Conservation (phyloP, 2,797 vertebrate species). For the Gastrophryne carolinensis region DNA sequence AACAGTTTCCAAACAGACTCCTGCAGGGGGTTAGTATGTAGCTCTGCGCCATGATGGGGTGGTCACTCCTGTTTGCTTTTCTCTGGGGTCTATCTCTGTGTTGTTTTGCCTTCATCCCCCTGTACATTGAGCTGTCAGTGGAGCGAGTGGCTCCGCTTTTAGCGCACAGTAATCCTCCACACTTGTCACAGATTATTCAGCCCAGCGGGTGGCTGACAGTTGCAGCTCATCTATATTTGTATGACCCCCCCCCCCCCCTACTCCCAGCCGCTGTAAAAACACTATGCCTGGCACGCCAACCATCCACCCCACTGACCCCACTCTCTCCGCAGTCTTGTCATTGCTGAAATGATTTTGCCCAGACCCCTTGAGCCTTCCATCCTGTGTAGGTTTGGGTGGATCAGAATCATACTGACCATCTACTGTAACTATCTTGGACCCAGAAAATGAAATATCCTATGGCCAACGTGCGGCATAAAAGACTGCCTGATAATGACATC, state of each 20-base stretch:
- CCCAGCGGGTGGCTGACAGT: not conserved
- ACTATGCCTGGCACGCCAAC: conserved; percentile 7
- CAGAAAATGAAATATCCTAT: too few species aligned
- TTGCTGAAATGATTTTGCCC: not conserved
- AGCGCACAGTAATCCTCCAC: not conserved
- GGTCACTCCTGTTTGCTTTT: too few species aligned
- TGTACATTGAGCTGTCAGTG: not conserved
- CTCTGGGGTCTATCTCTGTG: too few species aligned
- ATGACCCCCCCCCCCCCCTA: not conserved
- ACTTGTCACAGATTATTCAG: conserved; percentile 1
- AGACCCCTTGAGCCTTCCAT: not conserved
- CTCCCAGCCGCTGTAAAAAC: not conserved
- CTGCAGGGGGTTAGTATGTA: too few species aligned
- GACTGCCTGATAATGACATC: too few species aligned
- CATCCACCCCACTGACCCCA: not conserved
- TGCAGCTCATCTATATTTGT: conserved; percentile 22
- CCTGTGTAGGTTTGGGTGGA: too few species aligned
- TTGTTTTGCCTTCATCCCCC: too few species aligned
- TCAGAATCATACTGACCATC: too few species aligned
- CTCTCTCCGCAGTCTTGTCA: not conserved
- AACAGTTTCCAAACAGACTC: too few species aligned
- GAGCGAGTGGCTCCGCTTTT: not conserved
- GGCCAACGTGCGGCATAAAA: too few species aligned
- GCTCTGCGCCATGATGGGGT: too few species aligned
- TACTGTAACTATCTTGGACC: too few species aligned